Evolutionary conservation across 2,797 vertebrate genomes (phyloP).

Genomic region (Chelon labrosus): DNA sequence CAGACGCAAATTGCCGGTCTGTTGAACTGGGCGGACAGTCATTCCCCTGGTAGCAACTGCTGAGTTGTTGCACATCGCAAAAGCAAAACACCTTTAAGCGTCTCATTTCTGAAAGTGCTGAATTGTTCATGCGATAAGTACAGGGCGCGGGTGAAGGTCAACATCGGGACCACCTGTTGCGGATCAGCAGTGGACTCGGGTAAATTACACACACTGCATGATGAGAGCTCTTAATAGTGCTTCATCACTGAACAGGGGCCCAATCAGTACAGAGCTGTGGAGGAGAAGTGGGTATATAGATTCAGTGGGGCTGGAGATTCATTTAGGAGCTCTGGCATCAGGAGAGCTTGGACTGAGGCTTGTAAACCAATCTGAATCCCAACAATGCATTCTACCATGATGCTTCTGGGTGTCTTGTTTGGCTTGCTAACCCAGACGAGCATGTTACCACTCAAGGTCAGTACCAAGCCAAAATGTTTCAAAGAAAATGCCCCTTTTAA

Average conservation of each 20-base stretch:
- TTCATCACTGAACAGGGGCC: conserved; percentile 60
- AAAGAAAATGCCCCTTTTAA: background rate
- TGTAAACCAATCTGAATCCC: conserved; percentile 28
- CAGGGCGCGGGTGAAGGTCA: conserved; percentile 64
- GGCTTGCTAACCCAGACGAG: conserved; percentile 67
- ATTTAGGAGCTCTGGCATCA: conserved; percentile 30
- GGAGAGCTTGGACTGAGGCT: conserved; percentile 37
- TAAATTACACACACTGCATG: conserved; percentile 73
- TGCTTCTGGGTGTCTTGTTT: conserved; percentile 63
- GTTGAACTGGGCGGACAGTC: conserved; percentile 49
- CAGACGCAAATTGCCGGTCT: conserved; percentile 76
- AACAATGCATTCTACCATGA: conserved; percentile 63
- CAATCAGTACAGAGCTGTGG: conserved; percentile 64
- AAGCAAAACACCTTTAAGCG: conserved; percentile 64
- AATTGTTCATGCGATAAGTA: conserved; percentile 65
- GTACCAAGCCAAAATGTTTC: conserved; percentile 32
- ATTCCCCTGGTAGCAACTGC: conserved; percentile 52
- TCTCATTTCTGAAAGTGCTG: conserved; percentile 77
- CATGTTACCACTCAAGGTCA: conserved; percentile 81
- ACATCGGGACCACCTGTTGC: conserved; percentile 66
- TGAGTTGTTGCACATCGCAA: conserved; percentile 47
- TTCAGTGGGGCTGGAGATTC: conserved; percentile 38
- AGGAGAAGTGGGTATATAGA: conserved; percentile 75
- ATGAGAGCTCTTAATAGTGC: conserved; percentile 71
- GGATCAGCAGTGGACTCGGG: conserved; percentile 71